phyloP scores from a whole-genome alignment of 2,888 invertebrate genomes.

The Tineola bisselliella region DNA sequence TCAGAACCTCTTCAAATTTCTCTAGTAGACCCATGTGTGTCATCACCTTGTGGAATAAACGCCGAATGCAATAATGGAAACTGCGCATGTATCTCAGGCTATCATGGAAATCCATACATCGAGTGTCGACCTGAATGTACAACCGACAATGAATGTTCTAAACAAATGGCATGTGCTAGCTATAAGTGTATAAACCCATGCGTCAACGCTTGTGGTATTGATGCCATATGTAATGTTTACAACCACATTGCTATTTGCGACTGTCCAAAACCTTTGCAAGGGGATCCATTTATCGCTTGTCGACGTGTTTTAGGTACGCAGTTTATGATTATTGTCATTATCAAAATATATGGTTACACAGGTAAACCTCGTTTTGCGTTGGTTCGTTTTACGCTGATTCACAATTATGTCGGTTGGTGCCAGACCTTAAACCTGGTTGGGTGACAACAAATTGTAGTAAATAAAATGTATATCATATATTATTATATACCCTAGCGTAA shows the following conservation, averaged over 20 bases:
- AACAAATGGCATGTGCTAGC: constrained; percentile 74
- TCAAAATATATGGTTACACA: not conserved
- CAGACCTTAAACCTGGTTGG: no score
- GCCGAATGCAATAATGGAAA: constrained; percentile 67
- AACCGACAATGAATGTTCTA: constrained; percentile 77
- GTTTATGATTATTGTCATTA: constrained; percentile 14
- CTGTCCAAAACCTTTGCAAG: constrained; percentile 76
- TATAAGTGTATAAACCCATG: constrained; percentile 82
- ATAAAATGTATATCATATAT: no score
- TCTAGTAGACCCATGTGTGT: constrained; percentile 65
- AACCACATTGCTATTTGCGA: constrained; percentile 83
- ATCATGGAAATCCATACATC: constrained; percentile 72
- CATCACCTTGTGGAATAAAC: constrained; percentile 74
- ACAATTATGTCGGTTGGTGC: no score
- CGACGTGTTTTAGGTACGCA: constrained; percentile 57
- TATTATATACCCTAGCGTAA: no score
- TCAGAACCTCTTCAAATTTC: constrained; percentile 28
- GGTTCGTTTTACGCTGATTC: no score
- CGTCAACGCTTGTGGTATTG: constrained; percentile 73
- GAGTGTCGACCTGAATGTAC: constrained; percentile 83
- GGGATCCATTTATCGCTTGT: constrained; percentile 82
- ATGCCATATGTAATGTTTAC: constrained; percentile 78
- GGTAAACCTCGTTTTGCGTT: no score
- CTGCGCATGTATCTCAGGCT: constrained; percentile 71
- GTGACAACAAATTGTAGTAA: no score